These are phyloP conservation scores for Aphrophora alni DNA, from an alignment of 2,888 invertebrate species.

Conservation along the genomic window DNA sequence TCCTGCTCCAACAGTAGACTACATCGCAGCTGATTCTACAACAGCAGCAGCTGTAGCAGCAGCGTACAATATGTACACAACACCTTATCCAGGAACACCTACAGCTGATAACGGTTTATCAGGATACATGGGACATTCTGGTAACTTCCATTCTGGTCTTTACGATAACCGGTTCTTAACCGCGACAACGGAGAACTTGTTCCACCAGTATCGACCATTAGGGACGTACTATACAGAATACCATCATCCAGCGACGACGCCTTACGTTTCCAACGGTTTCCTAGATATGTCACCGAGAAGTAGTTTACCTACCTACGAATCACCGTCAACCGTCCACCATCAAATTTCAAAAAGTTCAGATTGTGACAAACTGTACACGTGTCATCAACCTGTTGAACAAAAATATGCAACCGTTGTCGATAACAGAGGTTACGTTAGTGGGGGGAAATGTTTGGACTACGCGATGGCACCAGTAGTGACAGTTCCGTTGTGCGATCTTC, in stretches of 20 bases:
- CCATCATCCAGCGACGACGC: constrained; percentile 69
- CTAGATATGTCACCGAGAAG: constrained; percentile 74
- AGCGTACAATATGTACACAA: constrained; percentile 81
- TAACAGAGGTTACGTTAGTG: constrained; percentile 43
- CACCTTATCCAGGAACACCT: constrained; percentile 73
- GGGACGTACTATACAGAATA: constrained; percentile 72
- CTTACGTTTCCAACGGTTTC: constrained; percentile 83
- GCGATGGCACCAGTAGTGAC: constrained; percentile 50
- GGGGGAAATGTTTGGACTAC: constrained; percentile 60
- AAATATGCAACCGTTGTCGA: constrained; percentile 57
- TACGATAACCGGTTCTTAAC: constrained; percentile 76
- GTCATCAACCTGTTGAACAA: constrained; percentile 67
- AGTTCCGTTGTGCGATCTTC: constrained; percentile 49
- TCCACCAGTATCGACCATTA: constrained; percentile 88
- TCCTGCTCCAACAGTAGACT: constrained; percentile 67
- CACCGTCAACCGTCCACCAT: constrained; percentile 42
- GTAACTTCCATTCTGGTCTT: constrained; percentile 66
- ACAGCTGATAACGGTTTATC: constrained; percentile 64
- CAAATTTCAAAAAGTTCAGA: constrained; percentile 46
- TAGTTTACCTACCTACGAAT: constrained; percentile 67
- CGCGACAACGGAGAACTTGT: constrained; percentile 80
- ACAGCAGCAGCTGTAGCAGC: constrained; percentile 71
- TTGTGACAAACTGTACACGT: constrained; percentile 66
- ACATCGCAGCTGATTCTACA: constrained; percentile 65
- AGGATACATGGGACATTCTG: constrained; percentile 73